Evolutionary conservation across 2,113 vertebrate genomes (phyloP).

Genomic region (Camarhynchus parvulus): DNA sequence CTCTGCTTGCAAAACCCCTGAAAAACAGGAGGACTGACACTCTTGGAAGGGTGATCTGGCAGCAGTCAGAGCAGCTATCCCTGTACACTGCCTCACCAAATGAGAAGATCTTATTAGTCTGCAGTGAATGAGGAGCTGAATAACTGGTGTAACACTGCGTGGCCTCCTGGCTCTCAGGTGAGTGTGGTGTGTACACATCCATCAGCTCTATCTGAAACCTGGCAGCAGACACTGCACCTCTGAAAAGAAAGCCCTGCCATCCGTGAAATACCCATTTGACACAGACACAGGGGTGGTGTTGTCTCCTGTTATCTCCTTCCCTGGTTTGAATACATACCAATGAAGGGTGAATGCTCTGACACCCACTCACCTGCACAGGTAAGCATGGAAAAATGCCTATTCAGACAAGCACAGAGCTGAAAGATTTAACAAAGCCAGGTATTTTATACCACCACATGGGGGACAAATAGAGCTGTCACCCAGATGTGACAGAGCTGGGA

Average conservation of each 20-base stretch:
- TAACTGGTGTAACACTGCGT: neutral
- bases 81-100: neutral
- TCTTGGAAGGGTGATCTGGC: neutral
- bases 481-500: neutral
- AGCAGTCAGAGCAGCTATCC: neutral
- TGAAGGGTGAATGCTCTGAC: neutral
- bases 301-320: neutral
- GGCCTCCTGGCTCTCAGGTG: neutral
- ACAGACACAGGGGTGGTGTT: neutral
- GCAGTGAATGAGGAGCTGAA: neutral
- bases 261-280: constrained; percentile 4
- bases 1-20: neutral
- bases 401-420: neutral
- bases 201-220: neutral
- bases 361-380: neutral
- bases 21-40: neutral
- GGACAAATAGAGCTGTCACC: neutral
- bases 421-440: neutral
- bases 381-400: neutral
- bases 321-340: neutral
- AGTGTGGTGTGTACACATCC: neutral
- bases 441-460: neutral
- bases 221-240: neutral
- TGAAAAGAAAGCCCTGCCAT: neutral
- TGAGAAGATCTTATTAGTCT: neutral